Percentiles rank a stretch among this genome's conserved stretches.
These are phyloP conservation scores for Leptodactylus fallax DNA, from an alignment of 2,797 vertebrate species.

Conservation along the genomic window DNA sequence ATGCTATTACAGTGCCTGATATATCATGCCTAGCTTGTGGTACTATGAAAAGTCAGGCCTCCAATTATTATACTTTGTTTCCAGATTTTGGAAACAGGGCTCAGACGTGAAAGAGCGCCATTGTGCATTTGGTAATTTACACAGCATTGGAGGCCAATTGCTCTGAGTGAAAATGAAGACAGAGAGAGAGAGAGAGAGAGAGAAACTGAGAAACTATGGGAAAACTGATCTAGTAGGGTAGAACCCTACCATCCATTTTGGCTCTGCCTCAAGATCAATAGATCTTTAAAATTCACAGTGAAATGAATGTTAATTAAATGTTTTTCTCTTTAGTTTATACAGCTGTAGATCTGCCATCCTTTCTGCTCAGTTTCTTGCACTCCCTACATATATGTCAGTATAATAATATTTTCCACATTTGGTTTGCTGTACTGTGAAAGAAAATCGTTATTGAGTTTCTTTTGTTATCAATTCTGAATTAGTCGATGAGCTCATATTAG, in stretches of 20 bases:
- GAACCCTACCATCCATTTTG: neutral
- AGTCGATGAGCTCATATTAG: constrained; percentile 34
- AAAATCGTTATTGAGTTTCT: constrained; percentile 34
- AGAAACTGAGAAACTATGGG: neutral
- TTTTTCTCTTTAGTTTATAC: neutral
- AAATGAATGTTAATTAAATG: neutral
- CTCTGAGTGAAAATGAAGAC: too few relatives aligned
- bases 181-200: too few relatives aligned
- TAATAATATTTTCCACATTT: constrained; percentile 39
- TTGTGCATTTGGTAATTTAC: too few relatives aligned
- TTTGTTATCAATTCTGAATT: constrained; percentile 38
- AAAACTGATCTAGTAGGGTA: neutral
- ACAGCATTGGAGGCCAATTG: too few relatives aligned
- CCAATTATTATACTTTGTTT: too few relatives aligned
- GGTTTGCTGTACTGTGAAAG: constrained; percentile 15
- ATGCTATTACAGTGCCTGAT: too few relatives aligned
- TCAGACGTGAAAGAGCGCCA: too few relatives aligned
- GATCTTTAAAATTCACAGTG: neutral
- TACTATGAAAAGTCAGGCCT: too few relatives aligned
- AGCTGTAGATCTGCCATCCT: neutral
- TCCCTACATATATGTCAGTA: neutral
- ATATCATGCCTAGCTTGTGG: too few relatives aligned
- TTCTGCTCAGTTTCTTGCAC: neutral
- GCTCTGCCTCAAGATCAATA: neutral
- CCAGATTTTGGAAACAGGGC: too few relatives aligned